Evolutionary conservation across 2,113 vertebrate genomes (phyloP).

Genomic region (Physeter macrocephalus): DNA sequence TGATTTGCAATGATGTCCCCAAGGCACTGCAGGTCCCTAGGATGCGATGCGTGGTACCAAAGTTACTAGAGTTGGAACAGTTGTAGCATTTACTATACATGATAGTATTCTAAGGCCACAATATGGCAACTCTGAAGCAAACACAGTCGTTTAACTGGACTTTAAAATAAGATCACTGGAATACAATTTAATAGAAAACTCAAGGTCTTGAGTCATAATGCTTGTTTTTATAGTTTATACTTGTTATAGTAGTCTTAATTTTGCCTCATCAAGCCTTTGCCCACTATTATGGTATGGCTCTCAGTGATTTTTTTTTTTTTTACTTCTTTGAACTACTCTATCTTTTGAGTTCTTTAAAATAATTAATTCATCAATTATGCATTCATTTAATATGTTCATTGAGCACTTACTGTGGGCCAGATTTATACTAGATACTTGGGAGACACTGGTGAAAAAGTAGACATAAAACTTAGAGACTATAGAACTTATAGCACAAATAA

Average conservation of each 20-base stretch:
- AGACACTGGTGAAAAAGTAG: background rate
- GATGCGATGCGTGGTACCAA: background rate
- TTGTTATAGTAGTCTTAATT: background rate
- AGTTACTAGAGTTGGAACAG: background rate
- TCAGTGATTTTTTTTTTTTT: background rate
- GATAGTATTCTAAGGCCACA: background rate
- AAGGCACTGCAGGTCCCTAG: background rate
- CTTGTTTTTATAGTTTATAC: background rate
- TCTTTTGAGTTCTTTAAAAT: background rate
- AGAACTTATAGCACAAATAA: background rate
- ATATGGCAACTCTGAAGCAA: background rate
- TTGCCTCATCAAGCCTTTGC: background rate
- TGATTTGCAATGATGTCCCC: background rate
- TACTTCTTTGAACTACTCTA: background rate
- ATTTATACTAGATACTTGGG: background rate
- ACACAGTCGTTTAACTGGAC: conserved; percentile 12
- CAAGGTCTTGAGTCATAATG: background rate
- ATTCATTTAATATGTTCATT: background rate
- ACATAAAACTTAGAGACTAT: background rate
- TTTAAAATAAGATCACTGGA: conserved; percentile 12
- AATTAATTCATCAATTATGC: background rate
- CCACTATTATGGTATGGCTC: background rate
- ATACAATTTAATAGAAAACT: background rate
- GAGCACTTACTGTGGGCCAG: background rate
- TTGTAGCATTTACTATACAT: background rate